A percentile compares a stretch with the other conserved stretches of the same genome.
Evolutionary conservation across 1,140 invertebrate species (phyloP).

Genomic region (Drosophila pectinifera): DNA sequence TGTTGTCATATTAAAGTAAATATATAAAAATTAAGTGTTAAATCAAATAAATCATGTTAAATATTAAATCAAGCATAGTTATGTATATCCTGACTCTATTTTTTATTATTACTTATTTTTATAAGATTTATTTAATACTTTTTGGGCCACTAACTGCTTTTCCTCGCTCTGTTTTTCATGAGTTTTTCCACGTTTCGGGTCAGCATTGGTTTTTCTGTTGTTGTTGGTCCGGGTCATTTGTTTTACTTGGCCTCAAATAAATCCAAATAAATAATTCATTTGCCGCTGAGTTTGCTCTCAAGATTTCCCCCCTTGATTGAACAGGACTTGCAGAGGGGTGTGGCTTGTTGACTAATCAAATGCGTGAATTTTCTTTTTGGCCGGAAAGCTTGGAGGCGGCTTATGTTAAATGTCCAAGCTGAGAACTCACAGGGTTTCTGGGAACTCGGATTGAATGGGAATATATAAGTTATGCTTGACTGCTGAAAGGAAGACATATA

Average conservation of each 20-base stretch:
- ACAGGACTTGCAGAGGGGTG: not conserved
- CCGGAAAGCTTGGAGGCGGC: conserved; percentile 3
- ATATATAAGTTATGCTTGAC: not conserved
- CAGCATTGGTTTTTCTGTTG: conserved; percentile 27
- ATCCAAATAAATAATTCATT: conserved; percentile 83
- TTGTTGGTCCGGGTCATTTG: conserved; percentile 76
- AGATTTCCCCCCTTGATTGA: conserved; percentile 50
- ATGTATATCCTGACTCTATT: no score
- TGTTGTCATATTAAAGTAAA: no score
- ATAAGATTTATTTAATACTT: no score
- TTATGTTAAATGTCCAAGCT: conserved; percentile 30
- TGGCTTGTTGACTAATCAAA: conserved; percentile 55
- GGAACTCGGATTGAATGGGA: not conserved
- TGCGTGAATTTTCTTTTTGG: conserved; percentile 23
- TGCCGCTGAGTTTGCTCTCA: conserved; percentile 58
- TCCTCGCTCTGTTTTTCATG: conserved; percentile 23
- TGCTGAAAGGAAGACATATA: not conserved
- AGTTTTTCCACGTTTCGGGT: conserved; percentile 22
- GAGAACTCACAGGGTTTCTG: not conserved
- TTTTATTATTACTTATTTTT: no score
- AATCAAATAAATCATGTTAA: no score
- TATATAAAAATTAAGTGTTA: no score
- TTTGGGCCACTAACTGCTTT: no score
- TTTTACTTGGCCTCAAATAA: conserved; percentile 83
- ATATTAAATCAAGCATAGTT: no score